Conservation (phyloP, 2,113 vertebrate species). For the Narcine bancroftii region DNA sequence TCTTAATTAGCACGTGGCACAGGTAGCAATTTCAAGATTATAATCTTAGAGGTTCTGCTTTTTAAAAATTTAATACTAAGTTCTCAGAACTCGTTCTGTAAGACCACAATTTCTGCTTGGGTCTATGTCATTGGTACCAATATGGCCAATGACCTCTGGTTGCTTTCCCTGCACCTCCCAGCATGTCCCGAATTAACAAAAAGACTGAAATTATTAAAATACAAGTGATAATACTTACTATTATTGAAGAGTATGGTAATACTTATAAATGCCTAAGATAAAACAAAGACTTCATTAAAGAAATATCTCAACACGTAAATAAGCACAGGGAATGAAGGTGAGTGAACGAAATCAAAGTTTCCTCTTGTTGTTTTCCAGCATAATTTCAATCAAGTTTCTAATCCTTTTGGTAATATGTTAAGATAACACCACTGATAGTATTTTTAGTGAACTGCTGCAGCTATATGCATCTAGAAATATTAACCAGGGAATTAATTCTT, state of each 20-base stretch:
- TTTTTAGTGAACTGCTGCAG: not conserved
- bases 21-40: too few relatives aligned
- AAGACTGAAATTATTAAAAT: not conserved
- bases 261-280: not conserved
- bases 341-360: not conserved
- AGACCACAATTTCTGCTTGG: too few relatives aligned
- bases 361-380: not conserved
- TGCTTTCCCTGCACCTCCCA: too few relatives aligned
- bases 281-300: not conserved
- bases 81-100: too few relatives aligned
- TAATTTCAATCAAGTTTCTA: not conserved
- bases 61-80: too few relatives aligned
- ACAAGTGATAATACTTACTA: constrained; percentile 14
- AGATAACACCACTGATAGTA: not conserved
- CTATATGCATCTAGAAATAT: too few relatives aligned
- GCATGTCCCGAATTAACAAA: not conserved
- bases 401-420: not conserved
- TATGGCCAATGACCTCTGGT: too few relatives aligned
- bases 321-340: not conserved
- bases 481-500: too few relatives aligned
- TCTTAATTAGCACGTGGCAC: too few relatives aligned
- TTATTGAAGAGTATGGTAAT: not conserved
- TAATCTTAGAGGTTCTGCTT: too few relatives aligned
- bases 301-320: not conserved
- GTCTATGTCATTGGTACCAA: too few relatives aligned